Conservation (phyloP, 2,113 vertebrate species). For the Ceyx melanurus region DNA sequence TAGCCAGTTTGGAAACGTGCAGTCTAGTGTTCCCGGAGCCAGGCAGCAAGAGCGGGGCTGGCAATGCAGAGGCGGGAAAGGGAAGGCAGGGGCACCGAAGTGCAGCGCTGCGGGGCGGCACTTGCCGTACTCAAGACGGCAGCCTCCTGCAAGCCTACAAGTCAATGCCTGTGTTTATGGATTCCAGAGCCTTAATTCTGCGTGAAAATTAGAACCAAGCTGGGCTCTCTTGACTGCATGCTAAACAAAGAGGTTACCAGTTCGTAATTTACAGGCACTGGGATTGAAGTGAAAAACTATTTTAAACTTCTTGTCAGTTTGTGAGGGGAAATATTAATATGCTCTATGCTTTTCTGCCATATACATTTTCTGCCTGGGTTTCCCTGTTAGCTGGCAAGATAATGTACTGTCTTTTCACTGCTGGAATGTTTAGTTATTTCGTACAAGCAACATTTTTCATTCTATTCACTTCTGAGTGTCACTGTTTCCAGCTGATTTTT, state of each 20-base stretch:
- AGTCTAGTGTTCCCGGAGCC: accelerated
- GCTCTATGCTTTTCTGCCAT: background rate
- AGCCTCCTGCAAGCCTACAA: background rate
- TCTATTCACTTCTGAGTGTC: background rate
- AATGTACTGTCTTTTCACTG: background rate
- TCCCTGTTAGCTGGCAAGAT: background rate
- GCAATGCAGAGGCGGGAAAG: background rate
- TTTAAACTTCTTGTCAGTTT: background rate
- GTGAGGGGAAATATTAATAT: background rate
- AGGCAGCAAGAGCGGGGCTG: background rate
- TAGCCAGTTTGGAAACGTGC: background rate
- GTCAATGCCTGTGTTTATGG: background rate
- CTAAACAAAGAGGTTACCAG: background rate
- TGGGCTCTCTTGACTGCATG: background rate
- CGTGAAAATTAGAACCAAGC: background rate
- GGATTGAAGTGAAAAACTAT: background rate
- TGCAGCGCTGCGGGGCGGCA: accelerated
- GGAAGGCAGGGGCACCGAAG: background rate
- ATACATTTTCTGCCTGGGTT: background rate
- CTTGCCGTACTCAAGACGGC: background rate
- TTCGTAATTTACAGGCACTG: background rate
- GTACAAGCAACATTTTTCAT: background rate
- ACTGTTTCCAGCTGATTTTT: background rate
- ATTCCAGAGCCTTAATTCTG: background rate
- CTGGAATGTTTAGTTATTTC: background rate